Conservation (phyloP, 2,797 vertebrate genomes). For the Potorous gilbertii region DNA sequence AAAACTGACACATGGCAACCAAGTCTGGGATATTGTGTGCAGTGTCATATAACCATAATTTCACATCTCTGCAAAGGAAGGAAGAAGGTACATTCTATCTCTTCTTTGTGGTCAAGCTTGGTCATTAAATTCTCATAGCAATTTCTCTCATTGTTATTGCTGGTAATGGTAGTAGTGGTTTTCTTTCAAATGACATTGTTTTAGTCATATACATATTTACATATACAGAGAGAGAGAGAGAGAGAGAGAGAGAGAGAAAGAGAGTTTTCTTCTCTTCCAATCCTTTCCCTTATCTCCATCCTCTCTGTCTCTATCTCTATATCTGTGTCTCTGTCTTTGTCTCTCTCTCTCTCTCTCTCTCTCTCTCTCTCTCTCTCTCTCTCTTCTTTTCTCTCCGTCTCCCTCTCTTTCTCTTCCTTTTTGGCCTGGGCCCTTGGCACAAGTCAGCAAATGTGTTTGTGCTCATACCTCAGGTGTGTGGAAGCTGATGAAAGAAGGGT, state of each 20-base stretch:
- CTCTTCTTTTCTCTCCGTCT: too few relatives aligned
- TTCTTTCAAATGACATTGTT: background rate
- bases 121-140: background rate
- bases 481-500: background rate
- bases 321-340: background rate
- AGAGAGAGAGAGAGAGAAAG: too few relatives aligned
- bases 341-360: too few relatives aligned
- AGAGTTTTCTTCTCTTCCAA: rapidly evolving
- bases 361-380: background rate
- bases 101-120: background rate
- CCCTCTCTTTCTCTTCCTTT: background rate
- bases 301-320: background rate
- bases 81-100: background rate
- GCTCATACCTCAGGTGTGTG: too few relatives aligned
- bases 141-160: background rate
- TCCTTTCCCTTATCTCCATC: background rate
- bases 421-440: background rate
- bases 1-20: background rate
- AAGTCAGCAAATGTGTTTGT: background rate
- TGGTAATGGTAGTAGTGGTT: background rate
- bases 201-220: background rate
- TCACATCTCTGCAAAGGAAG: background rate
- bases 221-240: too few relatives aligned
- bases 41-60: background rate
- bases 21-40: background rate